Percentiles rank a stretch among this genome's conserved stretches.
These are phyloP conservation scores for Ichneumon xanthorius DNA, from an alignment of 2,888 invertebrate genomes.

Conservation along the genomic window DNA sequence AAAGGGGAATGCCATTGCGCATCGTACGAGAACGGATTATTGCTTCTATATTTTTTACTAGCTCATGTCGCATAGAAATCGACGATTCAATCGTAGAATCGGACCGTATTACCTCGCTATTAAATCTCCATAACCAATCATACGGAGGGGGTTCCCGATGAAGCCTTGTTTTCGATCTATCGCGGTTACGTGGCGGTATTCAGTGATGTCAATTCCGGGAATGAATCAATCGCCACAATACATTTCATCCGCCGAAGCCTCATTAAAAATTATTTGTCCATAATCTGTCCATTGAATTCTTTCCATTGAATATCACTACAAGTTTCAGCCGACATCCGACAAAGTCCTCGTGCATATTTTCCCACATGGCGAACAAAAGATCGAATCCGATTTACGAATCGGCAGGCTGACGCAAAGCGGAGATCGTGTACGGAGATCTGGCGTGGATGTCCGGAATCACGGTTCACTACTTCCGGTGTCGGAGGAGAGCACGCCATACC, in stretches of 20 bases:
- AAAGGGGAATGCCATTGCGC: no score
- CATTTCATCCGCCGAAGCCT: neutral
- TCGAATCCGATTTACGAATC: constrained; percentile 18
- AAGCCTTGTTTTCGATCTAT: neutral
- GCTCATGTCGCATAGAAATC: no score
- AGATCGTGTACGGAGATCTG: constrained; percentile 52
- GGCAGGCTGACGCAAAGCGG: constrained; percentile 36
- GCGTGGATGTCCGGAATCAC: constrained; percentile 59
- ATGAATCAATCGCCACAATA: neutral
- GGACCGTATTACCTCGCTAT: no score
- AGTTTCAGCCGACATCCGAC: neutral
- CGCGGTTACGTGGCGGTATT: neutral
- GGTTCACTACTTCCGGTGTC: constrained; percentile 65
- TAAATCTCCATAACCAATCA: no score
- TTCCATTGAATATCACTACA: neutral
- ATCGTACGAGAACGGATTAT: no score
- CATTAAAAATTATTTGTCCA: neutral
- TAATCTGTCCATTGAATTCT: neutral
- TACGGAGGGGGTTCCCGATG: no score
- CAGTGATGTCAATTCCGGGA: neutral
- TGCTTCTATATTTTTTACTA: no score
- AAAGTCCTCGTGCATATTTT: neutral
- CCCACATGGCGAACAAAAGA: neutral
- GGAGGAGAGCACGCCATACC: constrained; percentile 56
- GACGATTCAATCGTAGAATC: no score